phyloP scores from a whole-genome alignment of 2,888 invertebrate genomes.

The Sphinx pinastri region DNA sequence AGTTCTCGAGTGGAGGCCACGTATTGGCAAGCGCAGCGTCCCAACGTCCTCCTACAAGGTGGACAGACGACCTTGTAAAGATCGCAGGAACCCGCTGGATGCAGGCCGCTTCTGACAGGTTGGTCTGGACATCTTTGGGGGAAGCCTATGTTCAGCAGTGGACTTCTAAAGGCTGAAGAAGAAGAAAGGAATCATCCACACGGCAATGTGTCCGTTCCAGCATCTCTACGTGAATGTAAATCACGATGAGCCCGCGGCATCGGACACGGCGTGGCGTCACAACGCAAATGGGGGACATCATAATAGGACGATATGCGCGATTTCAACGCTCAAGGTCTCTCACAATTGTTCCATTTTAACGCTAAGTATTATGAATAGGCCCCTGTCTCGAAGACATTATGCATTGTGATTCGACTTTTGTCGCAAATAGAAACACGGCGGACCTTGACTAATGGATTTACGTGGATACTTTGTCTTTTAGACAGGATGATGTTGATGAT shows the following conservation, averaged over 20 bases:
- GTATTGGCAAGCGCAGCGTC: too few relatives aligned
- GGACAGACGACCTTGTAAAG: too few relatives aligned
- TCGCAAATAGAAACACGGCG: conserved; percentile 23
- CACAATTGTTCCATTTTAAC: conserved; percentile 55
- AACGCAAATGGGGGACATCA: conserved; percentile 50
- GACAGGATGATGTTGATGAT: not conserved
- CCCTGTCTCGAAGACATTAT: conserved; percentile 30
- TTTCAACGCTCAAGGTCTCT: conserved; percentile 53
- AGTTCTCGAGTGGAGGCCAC: too few relatives aligned
- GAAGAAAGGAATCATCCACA: too few relatives aligned
- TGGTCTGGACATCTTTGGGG: too few relatives aligned
- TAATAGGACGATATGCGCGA: conserved; percentile 54
- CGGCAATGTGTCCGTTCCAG: not conserved
- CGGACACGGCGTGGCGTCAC: conserved; percentile 22
- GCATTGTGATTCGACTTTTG: conserved; percentile 27
- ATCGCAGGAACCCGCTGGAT: too few relatives aligned
- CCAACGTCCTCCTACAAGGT: too few relatives aligned
- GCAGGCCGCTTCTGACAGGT: too few relatives aligned
- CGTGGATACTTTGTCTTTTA: not conserved
- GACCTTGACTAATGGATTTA: conserved; percentile 20
- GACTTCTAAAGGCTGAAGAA: too few relatives aligned
- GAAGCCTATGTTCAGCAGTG: too few relatives aligned
- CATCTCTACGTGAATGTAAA: not conserved
- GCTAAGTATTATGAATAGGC: conserved; percentile 46
- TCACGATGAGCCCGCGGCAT: conserved; percentile 22